A percentile compares a stretch with the other conserved stretches of the same genome.
phyloP scores from a whole-genome alignment of 2,797 vertebrate species.

The Streptopelia turtur region DNA sequence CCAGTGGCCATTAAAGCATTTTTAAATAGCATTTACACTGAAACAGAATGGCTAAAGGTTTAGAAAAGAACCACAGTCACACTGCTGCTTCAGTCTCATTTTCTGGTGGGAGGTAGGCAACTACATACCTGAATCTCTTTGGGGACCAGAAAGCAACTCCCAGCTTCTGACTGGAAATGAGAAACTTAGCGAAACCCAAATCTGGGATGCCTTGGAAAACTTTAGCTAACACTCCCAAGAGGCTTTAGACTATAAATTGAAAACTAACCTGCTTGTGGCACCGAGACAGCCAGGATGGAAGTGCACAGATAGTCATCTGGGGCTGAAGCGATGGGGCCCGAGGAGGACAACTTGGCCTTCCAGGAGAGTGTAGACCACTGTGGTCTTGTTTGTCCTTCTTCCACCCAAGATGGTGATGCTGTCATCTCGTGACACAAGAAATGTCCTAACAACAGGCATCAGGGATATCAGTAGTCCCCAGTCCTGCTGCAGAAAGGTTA shows the following conservation, averaged over 20 bases:
- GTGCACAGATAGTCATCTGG: background rate
- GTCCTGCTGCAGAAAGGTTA: background rate
- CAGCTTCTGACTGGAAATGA: background rate
- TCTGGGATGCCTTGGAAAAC: background rate
- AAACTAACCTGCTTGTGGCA: background rate
- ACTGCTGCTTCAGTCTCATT: background rate
- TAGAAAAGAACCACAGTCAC: background rate
- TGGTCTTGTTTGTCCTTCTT: background rate
- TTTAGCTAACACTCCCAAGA: background rate
- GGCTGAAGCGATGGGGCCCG: fast-evolving
- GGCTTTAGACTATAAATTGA: background rate
- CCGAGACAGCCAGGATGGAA: background rate
- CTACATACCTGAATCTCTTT: background rate
- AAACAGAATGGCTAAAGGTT: background rate
- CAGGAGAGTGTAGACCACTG: background rate
- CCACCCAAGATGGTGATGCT: fast-evolving
- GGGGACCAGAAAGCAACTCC: background rate
- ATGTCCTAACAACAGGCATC: background rate
- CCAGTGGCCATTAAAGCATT: background rate
- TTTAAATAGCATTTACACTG: background rate
- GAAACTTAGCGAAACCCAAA: background rate
- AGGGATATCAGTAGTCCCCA: background rate
- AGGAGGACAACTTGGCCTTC: background rate
- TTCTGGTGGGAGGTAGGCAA: background rate
- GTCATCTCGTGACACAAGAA: background rate